Conservation (phyloP, 2,797 vertebrate genomes). For the Paedocypris micromegethes region DNA sequence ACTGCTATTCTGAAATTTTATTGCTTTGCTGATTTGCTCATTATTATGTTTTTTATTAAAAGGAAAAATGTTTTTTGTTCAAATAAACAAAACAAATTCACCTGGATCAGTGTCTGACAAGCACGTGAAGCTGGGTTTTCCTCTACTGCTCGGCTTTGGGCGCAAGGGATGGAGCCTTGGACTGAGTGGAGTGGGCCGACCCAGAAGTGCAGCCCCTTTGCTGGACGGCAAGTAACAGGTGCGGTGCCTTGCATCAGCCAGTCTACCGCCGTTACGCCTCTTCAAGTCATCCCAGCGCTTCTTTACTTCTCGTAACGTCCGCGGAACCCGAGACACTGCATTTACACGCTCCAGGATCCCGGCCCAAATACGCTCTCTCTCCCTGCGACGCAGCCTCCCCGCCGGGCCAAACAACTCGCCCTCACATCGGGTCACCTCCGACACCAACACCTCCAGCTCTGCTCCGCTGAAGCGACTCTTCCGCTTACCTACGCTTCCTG, state of each 20-base stretch:
- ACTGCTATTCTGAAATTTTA: too few species aligned
- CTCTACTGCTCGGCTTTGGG: slow-evolving; percentile 66
- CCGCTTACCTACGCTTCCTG: slow-evolving; percentile 71
- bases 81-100: slow-evolving; percentile 41
- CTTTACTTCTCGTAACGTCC: slow-evolving; percentile 76
- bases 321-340: slow-evolving; percentile 73
- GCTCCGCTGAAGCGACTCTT: slow-evolving; percentile 80
- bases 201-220: slow-evolving; percentile 62
- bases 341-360: slow-evolving; percentile 77
- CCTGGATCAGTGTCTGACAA: slow-evolving; percentile 73
- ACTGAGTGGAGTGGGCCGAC: slow-evolving; percentile 64
- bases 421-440: slow-evolving; percentile 75
- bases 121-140: slow-evolving; percentile 67
- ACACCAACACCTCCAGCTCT: slow-evolving; percentile 76
- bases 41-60: not conserved
- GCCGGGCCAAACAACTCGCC: slow-evolving; percentile 76
- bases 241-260: slow-evolving; percentile 73
- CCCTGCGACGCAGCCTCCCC: slow-evolving; percentile 70
- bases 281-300: slow-evolving; percentile 80
- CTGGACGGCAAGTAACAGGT: slow-evolving; percentile 69
- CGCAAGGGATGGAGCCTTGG: slow-evolving; percentile 68
- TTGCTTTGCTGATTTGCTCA: too few species aligned
- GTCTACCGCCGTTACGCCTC: slow-evolving; percentile 73
- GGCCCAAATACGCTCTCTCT: slow-evolving; percentile 77
- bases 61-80: not conserved